Conservation (phyloP, 2,113 vertebrate species). For the Marmota flaviventris region DNA sequence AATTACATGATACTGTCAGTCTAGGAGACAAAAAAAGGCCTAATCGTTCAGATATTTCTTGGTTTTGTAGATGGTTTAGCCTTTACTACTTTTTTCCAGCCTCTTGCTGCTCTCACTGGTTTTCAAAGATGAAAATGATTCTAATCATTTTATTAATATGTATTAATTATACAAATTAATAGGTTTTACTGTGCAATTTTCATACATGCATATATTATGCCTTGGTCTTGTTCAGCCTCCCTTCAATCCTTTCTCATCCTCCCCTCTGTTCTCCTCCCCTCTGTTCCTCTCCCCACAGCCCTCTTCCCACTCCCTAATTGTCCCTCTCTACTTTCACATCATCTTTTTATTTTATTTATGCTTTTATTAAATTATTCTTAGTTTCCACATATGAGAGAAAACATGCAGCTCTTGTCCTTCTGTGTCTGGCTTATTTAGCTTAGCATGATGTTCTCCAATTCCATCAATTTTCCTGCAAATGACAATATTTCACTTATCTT, state of each 20-base stretch:
- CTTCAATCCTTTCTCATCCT: neutral
- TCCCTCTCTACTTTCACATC: too few species aligned
- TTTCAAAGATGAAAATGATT: conserved; percentile 9
- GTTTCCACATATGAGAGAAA: too few species aligned
- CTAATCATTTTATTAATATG: neutral
- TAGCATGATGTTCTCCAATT: too few species aligned
- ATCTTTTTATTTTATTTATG: too few species aligned
- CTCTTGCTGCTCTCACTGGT: neutral
- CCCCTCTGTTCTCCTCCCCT: neutral
- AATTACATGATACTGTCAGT: neutral
- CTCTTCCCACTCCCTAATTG: neutral
- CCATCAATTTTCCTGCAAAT: too few species aligned
- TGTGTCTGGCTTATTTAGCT: too few species aligned
- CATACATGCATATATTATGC: neutral
- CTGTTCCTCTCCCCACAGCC: neutral
- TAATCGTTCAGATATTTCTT: neutral
- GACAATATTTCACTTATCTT: too few species aligned
- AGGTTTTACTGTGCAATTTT: neutral
- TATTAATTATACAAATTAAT: neutral
- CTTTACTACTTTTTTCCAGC: neutral
- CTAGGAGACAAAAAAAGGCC: neutral
- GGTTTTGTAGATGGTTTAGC: neutral
- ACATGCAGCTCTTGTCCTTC: too few species aligned
- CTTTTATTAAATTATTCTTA: too few species aligned
- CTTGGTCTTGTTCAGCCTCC: neutral